These are phyloP conservation scores for Drosophila subsilvestris DNA, from an alignment of 2,888 invertebrate genomes.

Conservation along the genomic window DNA sequence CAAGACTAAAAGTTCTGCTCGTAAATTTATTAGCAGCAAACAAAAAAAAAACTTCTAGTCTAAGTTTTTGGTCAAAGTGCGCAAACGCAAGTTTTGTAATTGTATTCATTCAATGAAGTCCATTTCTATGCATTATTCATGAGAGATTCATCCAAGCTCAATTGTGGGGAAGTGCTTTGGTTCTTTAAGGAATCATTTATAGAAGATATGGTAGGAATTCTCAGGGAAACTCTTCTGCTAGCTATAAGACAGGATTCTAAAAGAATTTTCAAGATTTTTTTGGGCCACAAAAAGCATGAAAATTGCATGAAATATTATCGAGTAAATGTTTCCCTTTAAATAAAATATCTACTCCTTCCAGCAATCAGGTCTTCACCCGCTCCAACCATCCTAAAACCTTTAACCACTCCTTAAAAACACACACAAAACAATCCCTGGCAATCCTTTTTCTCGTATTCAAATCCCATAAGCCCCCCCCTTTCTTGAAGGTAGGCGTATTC, in stretches of 20 bases:
- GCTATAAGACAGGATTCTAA: too few relatives aligned
- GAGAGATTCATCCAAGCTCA: conserved; percentile 17
- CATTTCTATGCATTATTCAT: conserved; percentile 65
- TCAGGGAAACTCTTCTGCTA: not conserved
- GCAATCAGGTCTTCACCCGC: not conserved
- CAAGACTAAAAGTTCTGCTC: conserved; percentile 67
- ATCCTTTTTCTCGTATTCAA: not conserved
- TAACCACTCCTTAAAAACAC: not conserved
- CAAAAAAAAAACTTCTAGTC: conserved; percentile 72
- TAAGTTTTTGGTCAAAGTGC: conserved; percentile 66
- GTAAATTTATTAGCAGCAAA: conserved; percentile 71
- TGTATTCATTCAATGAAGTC: conserved; percentile 77
- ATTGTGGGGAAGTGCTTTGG: not conserved
- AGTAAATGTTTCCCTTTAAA: not conserved
- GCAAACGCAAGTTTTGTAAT: conserved; percentile 73
- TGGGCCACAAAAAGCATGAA: not conserved
- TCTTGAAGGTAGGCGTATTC: conserved; percentile 25
- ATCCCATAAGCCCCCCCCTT: conserved; percentile 5
- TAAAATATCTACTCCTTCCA: not conserved
- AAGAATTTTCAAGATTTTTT: not conserved
- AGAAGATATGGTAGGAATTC: not conserved
- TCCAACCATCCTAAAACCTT: not conserved
- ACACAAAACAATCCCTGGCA: not conserved
- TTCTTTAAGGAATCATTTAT: not conserved
- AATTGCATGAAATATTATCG: not conserved